Evolutionary conservation across 1,140 invertebrate species (phyloP).

Genomic region (Caligus rogercresseyi): DNA sequence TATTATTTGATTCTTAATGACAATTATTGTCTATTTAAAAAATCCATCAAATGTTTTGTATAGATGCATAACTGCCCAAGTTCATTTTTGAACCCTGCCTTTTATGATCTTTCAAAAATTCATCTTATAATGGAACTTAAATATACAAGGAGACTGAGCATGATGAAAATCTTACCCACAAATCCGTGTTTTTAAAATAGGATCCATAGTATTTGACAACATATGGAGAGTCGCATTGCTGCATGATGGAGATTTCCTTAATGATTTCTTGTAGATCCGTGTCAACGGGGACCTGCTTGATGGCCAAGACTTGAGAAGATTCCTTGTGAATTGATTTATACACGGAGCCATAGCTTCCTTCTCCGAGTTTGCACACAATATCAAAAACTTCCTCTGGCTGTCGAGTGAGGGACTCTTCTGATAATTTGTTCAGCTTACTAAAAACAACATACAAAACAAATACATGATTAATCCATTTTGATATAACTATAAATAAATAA

Average conservation of each 20-base stretch:
- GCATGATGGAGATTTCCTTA: conserved; percentile 99
- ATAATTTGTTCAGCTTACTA: conserved; percentile 13
- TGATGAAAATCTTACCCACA: conserved; percentile 52
- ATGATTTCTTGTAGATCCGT: conserved; percentile 99
- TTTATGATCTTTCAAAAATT: not conserved
- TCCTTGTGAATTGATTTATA: conserved; percentile 93
- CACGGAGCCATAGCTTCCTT: conserved; percentile 72
- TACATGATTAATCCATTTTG: not conserved
- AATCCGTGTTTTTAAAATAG: conserved; percentile 97
- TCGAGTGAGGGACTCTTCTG: conserved; percentile 75
- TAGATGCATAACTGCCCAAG: too few relatives aligned
- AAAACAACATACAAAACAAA: not conserved
- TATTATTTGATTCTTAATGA: too few relatives aligned
- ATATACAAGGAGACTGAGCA: too few relatives aligned
- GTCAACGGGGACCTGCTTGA: conserved; percentile 97
- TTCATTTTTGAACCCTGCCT: too few relatives aligned
- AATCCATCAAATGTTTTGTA: too few relatives aligned
- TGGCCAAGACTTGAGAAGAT: conserved; percentile 88
- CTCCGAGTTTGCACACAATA: conserved; percentile 92
- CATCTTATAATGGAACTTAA: conserved; percentile 9
- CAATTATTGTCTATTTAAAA: too few relatives aligned
- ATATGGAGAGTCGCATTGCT: conserved; percentile 96
- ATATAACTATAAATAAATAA: conserved; percentile 46
- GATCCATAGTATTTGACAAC: conserved; percentile 99
- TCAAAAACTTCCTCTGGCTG: conserved; percentile 98